Evolutionary conservation across 2,888 invertebrate species (phyloP).

Genomic region (Apamea epomidion): DNA sequence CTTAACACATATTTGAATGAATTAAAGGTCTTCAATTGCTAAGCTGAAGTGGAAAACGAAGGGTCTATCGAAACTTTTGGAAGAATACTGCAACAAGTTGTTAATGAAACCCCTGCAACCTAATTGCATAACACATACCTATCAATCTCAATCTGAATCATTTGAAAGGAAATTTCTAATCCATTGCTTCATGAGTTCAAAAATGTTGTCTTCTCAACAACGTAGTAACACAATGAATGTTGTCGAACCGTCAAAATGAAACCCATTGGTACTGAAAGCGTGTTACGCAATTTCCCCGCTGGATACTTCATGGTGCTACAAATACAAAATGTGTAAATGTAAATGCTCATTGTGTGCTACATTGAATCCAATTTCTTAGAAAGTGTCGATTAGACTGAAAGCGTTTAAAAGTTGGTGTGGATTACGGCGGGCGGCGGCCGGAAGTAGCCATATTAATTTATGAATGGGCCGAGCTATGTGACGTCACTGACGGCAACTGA

Average conservation of each 20-base stretch:
- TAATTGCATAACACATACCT: too few species aligned
- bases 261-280: too few species aligned
- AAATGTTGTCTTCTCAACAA: too few species aligned
- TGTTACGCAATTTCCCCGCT: too few species aligned
- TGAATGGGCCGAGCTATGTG: conserved; percentile 82
- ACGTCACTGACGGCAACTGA: conserved; percentile 74
- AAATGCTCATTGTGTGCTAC: conserved; percentile 1
- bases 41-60: not conserved
- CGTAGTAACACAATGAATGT: too few species aligned
- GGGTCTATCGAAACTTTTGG: not conserved
- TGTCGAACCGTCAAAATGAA: too few species aligned
- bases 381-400: conserved; percentile 58
- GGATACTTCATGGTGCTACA: not conserved
- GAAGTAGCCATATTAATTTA: conserved; percentile 84
- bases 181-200: too few species aligned
- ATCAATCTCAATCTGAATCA: too few species aligned
- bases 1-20: conserved; percentile 1
- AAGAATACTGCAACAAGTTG: not conserved
- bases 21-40: not conserved
- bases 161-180: too few species aligned
- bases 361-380: conserved; percentile 59
- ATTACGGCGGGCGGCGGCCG: conserved; percentile 76
- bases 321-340: conserved; percentile 9
- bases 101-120: not conserved
- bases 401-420: conserved; percentile 70